Percentiles rank a stretch among this genome's conserved stretches.
Conservation (phyloP, 2,888 invertebrate genomes). For the Nyleta sp. region DNA sequence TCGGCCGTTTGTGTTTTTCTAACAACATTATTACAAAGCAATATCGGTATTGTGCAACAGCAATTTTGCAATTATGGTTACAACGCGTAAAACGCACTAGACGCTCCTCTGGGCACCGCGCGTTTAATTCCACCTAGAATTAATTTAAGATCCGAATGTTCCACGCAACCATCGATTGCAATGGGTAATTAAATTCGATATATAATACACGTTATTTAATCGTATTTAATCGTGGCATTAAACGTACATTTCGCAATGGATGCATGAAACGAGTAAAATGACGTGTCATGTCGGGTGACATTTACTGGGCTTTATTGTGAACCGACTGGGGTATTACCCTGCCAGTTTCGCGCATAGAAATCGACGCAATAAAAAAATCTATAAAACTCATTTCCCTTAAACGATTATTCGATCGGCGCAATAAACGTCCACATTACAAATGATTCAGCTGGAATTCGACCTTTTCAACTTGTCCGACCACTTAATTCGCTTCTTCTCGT, state of each 20-base stretch:
- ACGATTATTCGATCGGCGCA: neutral
- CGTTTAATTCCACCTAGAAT: neutral
- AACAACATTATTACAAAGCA: neutral
- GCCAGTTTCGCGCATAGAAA: neutral
- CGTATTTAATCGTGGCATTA: neutral
- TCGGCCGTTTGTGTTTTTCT: neutral
- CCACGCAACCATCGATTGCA: conserved; percentile 1
- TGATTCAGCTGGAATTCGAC: neutral
- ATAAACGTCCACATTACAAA: neutral
- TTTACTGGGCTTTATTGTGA: neutral
- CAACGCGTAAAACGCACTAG: neutral
- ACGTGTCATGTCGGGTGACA: neutral
- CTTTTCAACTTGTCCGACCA: neutral
- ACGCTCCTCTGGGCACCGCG: neutral
- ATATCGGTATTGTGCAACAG: neutral
- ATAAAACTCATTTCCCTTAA: neutral
- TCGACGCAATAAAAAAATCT: neutral
- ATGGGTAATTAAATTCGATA: conserved; percentile 3
- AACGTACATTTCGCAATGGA: neutral
- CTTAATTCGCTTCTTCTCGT: neutral
- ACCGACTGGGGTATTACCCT: neutral
- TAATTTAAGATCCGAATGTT: neutral
- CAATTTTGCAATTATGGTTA: conserved; percentile 1
- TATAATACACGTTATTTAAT: neutral
- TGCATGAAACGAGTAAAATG: neutral